Conservation (phyloP, 2,888 invertebrate species). For the Escarpia spicata region DNA sequence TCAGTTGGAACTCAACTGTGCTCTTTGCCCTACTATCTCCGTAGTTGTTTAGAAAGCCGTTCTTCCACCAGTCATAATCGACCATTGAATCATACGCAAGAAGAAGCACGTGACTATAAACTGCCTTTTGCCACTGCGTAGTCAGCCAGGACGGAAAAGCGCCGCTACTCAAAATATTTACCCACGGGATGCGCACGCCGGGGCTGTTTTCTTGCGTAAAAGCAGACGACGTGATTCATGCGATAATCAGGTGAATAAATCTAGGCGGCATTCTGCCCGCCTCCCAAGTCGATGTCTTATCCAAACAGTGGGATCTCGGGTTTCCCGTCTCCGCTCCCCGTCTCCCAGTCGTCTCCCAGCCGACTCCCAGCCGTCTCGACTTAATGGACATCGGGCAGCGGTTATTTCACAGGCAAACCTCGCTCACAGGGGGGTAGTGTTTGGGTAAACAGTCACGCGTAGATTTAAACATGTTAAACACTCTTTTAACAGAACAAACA, state of each 20-base stretch:
- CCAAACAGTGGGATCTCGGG: neutral
- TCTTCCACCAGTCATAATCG: too few species aligned
- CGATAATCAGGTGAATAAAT: neutral
- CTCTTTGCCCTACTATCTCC: too few species aligned
- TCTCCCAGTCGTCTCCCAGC: neutral
- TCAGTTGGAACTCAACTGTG: too few species aligned
- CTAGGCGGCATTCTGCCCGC: neutral
- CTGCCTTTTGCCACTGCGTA: neutral
- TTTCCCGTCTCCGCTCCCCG: neutral
- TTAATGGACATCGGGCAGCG: neutral
- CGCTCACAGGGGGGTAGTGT: neutral
- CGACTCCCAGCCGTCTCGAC: conserved; percentile 1
- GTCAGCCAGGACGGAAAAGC: neutral
- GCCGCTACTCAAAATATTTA: neutral
- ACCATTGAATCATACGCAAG: neutral
- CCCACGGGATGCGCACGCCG: neutral
- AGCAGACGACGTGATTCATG: neutral
- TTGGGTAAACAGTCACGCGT: neutral
- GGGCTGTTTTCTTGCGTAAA: neutral
- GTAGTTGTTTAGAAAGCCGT: too few species aligned
- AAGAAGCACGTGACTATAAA: neutral
- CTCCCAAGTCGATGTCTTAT: conserved; percentile 13
- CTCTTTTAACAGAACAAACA: neutral
- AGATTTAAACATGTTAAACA: neutral
- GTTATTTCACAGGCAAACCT: neutral